Evolutionary conservation across 2,888 invertebrate genomes (phyloP).

Genomic region (Ophion costatus): DNA sequence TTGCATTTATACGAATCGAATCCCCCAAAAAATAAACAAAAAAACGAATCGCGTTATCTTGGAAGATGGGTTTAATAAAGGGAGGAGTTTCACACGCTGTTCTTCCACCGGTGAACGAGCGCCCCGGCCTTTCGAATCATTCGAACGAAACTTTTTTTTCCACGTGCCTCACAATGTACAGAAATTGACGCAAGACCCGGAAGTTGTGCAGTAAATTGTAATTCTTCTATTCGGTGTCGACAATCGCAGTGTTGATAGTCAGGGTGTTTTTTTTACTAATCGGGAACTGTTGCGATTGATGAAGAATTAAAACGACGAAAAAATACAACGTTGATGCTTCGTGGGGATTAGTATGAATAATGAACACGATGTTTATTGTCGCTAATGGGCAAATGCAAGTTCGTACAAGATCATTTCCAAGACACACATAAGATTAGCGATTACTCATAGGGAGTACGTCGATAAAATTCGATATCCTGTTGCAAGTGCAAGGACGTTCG

Average conservation of each 20-base stretch:
- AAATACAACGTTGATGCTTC: constrained; percentile 36
- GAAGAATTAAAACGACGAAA: constrained; percentile 25
- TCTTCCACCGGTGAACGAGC: constrained; percentile 51
- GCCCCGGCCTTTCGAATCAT: constrained; percentile 52
- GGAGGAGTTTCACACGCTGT: constrained; percentile 14
- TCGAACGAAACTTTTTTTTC: constrained; percentile 32
- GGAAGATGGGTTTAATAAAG: constrained; percentile 18
- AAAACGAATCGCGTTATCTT: constrained; percentile 42
- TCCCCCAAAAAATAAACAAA: constrained; percentile 14
- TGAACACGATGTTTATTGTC: constrained; percentile 47
- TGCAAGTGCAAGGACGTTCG: constrained; percentile 75
- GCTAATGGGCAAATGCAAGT: constrained; percentile 28
- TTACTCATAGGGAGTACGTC: constrained; percentile 54
- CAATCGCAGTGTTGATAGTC: not conserved
- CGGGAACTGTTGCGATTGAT: constrained; percentile 21
- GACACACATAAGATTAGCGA: constrained; percentile 35
- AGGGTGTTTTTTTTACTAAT: constrained; percentile 4
- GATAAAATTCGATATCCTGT: constrained; percentile 72
- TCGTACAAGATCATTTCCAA: constrained; percentile 32
- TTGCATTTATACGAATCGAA: not conserved
- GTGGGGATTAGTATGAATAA: constrained; percentile 56
- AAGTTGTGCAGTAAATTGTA: constrained; percentile 11
- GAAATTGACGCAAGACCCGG: constrained; percentile 29
- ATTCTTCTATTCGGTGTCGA: constrained; percentile 23
- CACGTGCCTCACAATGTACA: constrained; percentile 28